phyloP scores from a whole-genome alignment of 1,140 invertebrate genomes.

The Rhagoletis zephyria region DNA sequence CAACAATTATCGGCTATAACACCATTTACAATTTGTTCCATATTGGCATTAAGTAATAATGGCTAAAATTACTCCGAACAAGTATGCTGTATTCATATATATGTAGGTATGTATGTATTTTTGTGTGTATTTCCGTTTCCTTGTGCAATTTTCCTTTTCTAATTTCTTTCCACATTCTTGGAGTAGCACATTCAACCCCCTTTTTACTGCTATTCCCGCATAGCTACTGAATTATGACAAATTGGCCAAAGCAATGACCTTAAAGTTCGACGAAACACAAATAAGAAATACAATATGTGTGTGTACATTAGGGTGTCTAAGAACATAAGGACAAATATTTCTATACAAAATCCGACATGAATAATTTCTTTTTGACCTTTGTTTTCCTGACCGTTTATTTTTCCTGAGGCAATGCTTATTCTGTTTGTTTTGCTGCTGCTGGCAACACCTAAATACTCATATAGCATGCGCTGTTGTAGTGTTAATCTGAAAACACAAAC shows the following conservation, averaged over 20 bases:
- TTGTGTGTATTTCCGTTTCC: not conserved
- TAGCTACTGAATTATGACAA: not conserved
- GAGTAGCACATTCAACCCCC: not conserved
- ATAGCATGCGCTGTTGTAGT: no score
- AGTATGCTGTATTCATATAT: no score
- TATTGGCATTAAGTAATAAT: constrained; percentile 13
- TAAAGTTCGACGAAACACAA: constrained; percentile 1
- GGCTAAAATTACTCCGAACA: not conserved
- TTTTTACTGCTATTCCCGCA: not conserved
- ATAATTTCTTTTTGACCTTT: no score
- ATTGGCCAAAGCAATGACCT: constrained; percentile 39
- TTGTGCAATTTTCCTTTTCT: not conserved
- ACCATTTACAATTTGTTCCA: not conserved
- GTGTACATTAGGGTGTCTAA: no score
- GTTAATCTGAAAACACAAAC: no score
- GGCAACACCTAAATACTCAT: no score
- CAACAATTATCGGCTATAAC: not conserved
- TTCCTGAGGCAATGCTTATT: no score
- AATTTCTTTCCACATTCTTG: not conserved
- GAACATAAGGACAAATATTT: no score
- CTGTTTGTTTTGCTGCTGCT: no score
- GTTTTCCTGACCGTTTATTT: no score
- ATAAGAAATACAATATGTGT: not conserved
- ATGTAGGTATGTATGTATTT: no score
- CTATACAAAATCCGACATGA: no score